A percentile compares a stretch with the other conserved stretches of the same genome.
Evolutionary conservation across 2,888 invertebrate species (phyloP).

Genomic region (Zygaena filipendulae): DNA sequence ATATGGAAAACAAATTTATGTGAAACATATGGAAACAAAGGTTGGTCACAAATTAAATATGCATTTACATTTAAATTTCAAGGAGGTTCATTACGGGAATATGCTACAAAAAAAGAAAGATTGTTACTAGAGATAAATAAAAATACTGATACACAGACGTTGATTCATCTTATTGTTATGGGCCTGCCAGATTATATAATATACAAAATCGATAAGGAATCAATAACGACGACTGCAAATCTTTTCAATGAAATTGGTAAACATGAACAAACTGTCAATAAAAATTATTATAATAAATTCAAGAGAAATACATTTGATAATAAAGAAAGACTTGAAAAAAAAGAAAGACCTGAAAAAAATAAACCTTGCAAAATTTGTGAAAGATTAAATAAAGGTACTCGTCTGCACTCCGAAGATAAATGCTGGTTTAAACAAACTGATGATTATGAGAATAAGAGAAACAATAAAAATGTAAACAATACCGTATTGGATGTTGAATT

Average conservation of each 20-base stretch:
- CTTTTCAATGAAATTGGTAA: slow-evolving; percentile 12
- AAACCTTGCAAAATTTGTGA: slow-evolving; percentile 10
- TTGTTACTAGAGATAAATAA: slow-evolving; percentile 10
- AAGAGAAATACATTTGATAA: slow-evolving; percentile 1
- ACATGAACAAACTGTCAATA: slow-evolving; percentile 7
- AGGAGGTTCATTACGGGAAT: slow-evolving; percentile 8
- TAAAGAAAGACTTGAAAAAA: no score
- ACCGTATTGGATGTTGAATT: slow-evolving; percentile 10
- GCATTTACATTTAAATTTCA: slow-evolving; percentile 12
- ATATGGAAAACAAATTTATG: slow-evolving; percentile 8
- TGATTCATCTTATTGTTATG: slow-evolving; percentile 11
- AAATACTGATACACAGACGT: slow-evolving; percentile 9
- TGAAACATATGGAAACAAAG: slow-evolving; percentile 12
- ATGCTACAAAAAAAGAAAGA: slow-evolving; percentile 12
- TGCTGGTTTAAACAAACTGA: slow-evolving; percentile 9
- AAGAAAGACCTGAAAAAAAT: slow-evolving; percentile 1
- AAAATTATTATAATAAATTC: slow-evolving; percentile 4
- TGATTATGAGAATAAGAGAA: no score
- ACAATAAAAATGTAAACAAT: slow-evolving; percentile 9
- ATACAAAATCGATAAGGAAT: slow-evolving; percentile 11
- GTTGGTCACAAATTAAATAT: slow-evolving; percentile 14
- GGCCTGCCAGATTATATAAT: slow-evolving; percentile 12
- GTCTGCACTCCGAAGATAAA: slow-evolving; percentile 6
- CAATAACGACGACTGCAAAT: slow-evolving; percentile 3
- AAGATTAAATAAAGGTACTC: slow-evolving; percentile 11